A percentile compares a stretch with the other conserved stretches of the same genome.
These are phyloP conservation scores for Morpho deidamia DNA, from an alignment of 2,888 invertebrate genomes.

Conservation along the genomic window DNA sequence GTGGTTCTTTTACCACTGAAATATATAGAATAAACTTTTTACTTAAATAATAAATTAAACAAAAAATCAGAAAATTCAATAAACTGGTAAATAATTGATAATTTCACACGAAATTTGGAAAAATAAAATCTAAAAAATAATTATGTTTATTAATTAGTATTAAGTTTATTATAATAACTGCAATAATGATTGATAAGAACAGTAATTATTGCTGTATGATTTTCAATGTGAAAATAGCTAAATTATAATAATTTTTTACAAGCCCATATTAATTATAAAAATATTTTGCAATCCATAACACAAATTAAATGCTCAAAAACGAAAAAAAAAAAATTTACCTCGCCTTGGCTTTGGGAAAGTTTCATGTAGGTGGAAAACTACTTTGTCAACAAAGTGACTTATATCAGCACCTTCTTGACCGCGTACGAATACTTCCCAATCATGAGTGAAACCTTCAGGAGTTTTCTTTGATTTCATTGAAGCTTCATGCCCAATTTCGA, in stretches of 20 bases:
- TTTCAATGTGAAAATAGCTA: too few relatives aligned
- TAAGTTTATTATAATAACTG: background rate
- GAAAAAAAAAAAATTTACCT: slow-evolving; percentile 73
- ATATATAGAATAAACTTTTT: slow-evolving; percentile 31
- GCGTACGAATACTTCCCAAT: slow-evolving; percentile 97
- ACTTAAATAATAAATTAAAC: too few relatives aligned
- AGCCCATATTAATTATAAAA: too few relatives aligned
- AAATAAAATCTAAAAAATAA: background rate
- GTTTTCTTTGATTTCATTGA: slow-evolving; percentile 88
- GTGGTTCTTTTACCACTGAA: slow-evolving; percentile 93
- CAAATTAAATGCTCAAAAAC: too few relatives aligned
- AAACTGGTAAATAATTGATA: too few relatives aligned
- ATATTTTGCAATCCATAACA: too few relatives aligned
- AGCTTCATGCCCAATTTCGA: slow-evolving; percentile 96
- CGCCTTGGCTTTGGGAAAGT: slow-evolving; percentile 95
- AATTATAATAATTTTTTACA: too few relatives aligned
- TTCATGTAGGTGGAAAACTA: slow-evolving; percentile 93
- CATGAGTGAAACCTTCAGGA: slow-evolving; percentile 95
- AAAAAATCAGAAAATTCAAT: too few relatives aligned
- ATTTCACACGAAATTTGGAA: too few relatives aligned
- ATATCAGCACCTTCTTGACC: slow-evolving; percentile 93
- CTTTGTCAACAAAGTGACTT: slow-evolving; percentile 94
- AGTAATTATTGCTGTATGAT: too few relatives aligned
- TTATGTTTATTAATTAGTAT: background rate
- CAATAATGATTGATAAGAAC: too few relatives aligned